phyloP scores from a whole-genome alignment of 2,113 vertebrate genomes.

The Thymallus thymallus region DNA sequence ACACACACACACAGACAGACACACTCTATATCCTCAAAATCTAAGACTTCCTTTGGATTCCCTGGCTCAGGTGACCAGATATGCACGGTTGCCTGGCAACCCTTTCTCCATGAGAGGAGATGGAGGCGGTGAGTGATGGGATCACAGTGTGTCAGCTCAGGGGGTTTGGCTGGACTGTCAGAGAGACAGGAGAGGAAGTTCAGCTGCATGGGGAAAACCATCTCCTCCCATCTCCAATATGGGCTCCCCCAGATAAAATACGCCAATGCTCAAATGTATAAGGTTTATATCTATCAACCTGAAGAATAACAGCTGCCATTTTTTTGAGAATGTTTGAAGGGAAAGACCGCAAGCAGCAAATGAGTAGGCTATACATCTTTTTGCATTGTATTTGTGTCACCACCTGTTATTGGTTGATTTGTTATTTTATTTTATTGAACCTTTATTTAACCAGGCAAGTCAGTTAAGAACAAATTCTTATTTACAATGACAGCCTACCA shows the following conservation, averaged over 20 bases:
- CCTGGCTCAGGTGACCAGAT: constrained; percentile 38
- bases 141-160: constrained; percentile 16
- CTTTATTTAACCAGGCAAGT: too few relatives aligned
- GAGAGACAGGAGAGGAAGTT: not conserved
- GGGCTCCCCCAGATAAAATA: not conserved
- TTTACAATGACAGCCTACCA: too few relatives aligned
- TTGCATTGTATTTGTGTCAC: not conserved
- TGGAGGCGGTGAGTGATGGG: constrained; percentile 23
- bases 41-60: constrained; percentile 38
- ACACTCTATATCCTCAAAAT: constrained; percentile 26
- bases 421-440: too few relatives aligned
- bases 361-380: not conserved
- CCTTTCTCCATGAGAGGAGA: constrained; percentile 13
- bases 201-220: not conserved
- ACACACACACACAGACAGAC: constrained; percentile 8
- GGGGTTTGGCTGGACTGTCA: constrained; percentile 1
- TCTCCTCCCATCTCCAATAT: not conserved
- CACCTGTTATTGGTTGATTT: constrained; percentile 1
- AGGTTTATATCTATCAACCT: not conserved
- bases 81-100: constrained; percentile 56
- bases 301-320: not conserved
- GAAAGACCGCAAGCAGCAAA: not conserved
- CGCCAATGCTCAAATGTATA: not conserved
- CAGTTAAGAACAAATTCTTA: too few relatives aligned
- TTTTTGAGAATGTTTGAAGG: not conserved